phyloP scores from a whole-genome alignment of 2,797 vertebrate genomes.

The Enteromius trimaculatus region DNA sequence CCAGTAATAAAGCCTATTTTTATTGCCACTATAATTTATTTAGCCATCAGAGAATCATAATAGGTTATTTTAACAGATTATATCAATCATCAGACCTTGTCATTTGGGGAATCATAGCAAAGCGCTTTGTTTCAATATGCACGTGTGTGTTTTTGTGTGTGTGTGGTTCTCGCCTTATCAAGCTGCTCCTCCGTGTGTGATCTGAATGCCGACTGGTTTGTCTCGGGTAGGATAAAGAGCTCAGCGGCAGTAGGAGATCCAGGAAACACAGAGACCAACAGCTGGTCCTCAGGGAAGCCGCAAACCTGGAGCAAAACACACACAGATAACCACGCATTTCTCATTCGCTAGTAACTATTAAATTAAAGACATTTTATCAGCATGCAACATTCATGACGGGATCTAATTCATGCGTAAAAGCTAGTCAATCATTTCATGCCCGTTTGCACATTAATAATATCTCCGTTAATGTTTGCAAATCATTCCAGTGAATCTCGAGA shows the following conservation, averaged over 20 bases:
- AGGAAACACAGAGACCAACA: constrained; percentile 91
- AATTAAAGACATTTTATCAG: constrained; percentile 1
- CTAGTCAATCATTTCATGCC: constrained; percentile 41
- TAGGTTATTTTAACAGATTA: constrained; percentile 24
- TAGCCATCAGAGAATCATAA: constrained; percentile 30
- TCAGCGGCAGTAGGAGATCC: constrained; percentile 93
- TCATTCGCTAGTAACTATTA: constrained; percentile 29
- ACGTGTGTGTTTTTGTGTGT: constrained; percentile 1
- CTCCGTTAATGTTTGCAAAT: constrained; percentile 27
- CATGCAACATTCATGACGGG: background rate
- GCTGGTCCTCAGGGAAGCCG: constrained; percentile 84
- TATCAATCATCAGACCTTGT: constrained; percentile 30
- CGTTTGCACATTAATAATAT: constrained; percentile 35
- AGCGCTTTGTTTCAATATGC: background rate
- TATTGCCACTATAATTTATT: constrained; percentile 31
- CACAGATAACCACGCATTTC: constrained; percentile 2
- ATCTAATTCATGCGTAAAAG: constrained; percentile 7
- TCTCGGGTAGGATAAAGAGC: constrained; percentile 90
- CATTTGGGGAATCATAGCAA: constrained; percentile 3
- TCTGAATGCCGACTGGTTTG: constrained; percentile 83
- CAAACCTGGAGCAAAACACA: constrained; percentile 79
- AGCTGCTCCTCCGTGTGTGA: constrained; percentile 82
- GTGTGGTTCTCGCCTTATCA: constrained; percentile 78
- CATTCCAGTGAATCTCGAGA: background rate
- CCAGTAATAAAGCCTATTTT: constrained; percentile 31